A percentile compares a stretch with the other conserved stretches of the same genome.
Conservation (phyloP, 2,113 vertebrate genomes). For the Eclectus roratus region DNA sequence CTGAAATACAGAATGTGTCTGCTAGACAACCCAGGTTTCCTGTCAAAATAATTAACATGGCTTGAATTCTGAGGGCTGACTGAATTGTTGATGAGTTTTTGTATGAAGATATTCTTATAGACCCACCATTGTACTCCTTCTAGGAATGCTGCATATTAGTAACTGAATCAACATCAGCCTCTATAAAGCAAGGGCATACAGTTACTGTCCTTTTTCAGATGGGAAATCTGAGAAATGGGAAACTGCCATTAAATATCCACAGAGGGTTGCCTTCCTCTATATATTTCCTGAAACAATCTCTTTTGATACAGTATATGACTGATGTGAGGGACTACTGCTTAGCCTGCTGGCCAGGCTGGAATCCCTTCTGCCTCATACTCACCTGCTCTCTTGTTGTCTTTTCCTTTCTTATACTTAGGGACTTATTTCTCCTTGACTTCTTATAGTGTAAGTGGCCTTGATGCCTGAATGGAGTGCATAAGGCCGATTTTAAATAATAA, state of each 20-base stretch:
- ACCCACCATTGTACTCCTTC: not conserved
- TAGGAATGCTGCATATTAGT: not conserved
- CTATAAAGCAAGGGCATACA: not conserved
- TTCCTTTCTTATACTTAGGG: not conserved
- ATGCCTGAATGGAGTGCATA: not conserved
- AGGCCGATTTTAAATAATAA: not conserved
- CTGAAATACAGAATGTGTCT: not conserved
- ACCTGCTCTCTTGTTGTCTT: not conserved
- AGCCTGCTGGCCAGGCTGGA: not conserved
- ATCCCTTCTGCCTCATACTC: not conserved
- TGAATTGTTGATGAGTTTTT: not conserved
- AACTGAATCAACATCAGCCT: not conserved
- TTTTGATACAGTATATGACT: not conserved
- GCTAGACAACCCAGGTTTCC: not conserved
- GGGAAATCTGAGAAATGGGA: not conserved
- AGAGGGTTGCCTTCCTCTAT: not conserved
- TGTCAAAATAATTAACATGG: not conserved
- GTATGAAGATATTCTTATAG: not conserved
- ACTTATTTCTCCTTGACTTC: not conserved
- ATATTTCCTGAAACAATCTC: not conserved
- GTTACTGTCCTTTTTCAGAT: not conserved
- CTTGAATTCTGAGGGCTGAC: not conserved
- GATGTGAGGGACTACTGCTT: not conserved
- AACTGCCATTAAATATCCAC: not conserved
- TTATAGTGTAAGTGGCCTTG: not conserved